Conservation (phyloP, 2,113 vertebrate species). For the Haemorhous mexicanus region DNA sequence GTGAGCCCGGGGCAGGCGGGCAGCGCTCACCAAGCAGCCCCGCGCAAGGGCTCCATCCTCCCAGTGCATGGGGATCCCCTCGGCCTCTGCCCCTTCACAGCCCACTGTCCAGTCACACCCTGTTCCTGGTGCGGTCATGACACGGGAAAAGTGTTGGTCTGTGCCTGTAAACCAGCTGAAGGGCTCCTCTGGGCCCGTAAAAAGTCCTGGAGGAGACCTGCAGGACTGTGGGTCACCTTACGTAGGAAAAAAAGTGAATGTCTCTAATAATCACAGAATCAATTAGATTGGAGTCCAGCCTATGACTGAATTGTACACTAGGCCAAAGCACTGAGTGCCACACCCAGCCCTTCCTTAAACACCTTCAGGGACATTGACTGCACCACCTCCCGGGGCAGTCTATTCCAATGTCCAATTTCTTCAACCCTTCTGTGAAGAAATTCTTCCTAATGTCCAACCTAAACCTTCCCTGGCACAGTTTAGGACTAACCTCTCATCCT, state of each 20-base stretch:
- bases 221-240: too few relatives aligned
- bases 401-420: not conserved
- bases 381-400: not conserved
- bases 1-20: accelerated
- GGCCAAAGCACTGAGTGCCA: not conserved
- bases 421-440: not conserved
- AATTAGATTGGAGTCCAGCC: not conserved
- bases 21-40: too few relatives aligned
- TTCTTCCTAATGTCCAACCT: not conserved
- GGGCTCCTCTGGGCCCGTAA: accelerated
- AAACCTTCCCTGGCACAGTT: accelerated
- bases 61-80: accelerated
- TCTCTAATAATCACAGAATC: not conserved
- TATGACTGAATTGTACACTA: not conserved
- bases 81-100: accelerated
- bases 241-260: accelerated
- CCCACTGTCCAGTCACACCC: accelerated
- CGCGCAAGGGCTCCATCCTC: accelerated
- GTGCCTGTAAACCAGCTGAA: not conserved
- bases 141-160: accelerated
- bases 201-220: not conserved
- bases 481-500: not conserved
- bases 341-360: not conserved
- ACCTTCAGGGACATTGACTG: not conserved
- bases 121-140: accelerated